Base-by-base conservation (phyloP, 2,888 invertebrate genomes). In the Trachelus stipa region DNA sequence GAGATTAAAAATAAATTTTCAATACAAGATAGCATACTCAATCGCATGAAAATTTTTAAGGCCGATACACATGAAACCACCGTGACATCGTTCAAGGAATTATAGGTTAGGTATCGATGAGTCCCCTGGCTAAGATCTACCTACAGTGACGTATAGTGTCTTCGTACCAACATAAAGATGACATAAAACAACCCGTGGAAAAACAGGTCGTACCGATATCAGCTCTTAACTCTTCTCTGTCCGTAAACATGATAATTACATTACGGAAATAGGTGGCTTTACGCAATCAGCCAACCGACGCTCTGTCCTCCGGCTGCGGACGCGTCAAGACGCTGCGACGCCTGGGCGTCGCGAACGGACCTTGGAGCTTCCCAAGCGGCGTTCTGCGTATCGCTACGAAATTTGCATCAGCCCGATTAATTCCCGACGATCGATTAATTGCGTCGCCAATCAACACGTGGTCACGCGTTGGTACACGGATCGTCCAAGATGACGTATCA, bases 241-340 rank as follows among this genome's bases (percentile, higher is more conserved):
- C 71, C 37, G 75, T 75, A 75, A 77, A 77, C 75, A 75, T 69
- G 75, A 75, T 77, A 77, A 77, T 77, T 74, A 23, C 74, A 31
- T 75, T 71, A 56, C 74, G 35, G 37, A 40, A 71, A 71, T 31
- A 71, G 15, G 12, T 12, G 1, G 71, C 71, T 31, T 71, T 71
- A 71, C 71, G 71, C 71, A 71, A 56, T 56, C 56, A 9, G 3
- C 71, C 11, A 4, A 30, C 2, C 31, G 31, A 31, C 31, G 71
- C 11, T 31, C 15, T 2, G 71, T 71, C 71, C 71, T 34, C 71
- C 71, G 71, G 12, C 12, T 23, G 31, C 71, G 71, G 23, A 71
- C 33, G 15, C 33, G 6, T 31, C 30, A 6, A n/a, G 35, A 35
- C 35, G 35, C 35, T 12, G 31, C 31, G 71, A 34, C 31, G 33